Conservation (phyloP, 2,113 vertebrate genomes). For the Semnornis frantzii region DNA sequence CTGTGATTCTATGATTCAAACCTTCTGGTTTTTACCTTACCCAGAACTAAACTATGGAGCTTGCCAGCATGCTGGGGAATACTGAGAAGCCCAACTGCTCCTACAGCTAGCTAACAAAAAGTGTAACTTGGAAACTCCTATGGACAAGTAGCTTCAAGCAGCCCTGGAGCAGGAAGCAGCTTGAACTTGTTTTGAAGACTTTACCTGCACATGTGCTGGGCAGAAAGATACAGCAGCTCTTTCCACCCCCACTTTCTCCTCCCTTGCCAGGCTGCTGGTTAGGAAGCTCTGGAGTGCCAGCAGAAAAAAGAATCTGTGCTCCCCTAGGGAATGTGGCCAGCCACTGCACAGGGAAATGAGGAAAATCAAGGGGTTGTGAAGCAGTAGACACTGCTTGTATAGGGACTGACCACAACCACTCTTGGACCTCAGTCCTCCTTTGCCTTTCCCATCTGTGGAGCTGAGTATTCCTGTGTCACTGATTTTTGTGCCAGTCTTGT, state of each 20-base stretch:
- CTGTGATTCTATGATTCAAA: neutral
- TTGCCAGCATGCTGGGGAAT: neutral
- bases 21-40: neutral
- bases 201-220: neutral
- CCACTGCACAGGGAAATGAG: neutral
- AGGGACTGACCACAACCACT: neutral
- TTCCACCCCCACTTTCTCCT: neutral
- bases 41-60: neutral
- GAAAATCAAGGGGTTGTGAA: neutral
- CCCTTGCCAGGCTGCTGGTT: neutral
- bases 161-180: neutral
- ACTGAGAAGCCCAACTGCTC: neutral
- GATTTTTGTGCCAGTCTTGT: neutral
- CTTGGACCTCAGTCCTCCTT: accelerated
- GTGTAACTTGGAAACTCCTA: neutral
- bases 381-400: neutral
- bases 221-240: neutral
- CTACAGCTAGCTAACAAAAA: neutral
- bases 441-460: neutral
- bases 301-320: neutral
- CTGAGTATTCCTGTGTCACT: neutral
- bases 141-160: slow-evolving; percentile 1
- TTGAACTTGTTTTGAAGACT: neutral
- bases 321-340: neutral
- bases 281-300: neutral